Base-by-base conservation (phyloP, 2,113 vertebrate genomes). In the Dendropsophus ebraccatus region DNA sequence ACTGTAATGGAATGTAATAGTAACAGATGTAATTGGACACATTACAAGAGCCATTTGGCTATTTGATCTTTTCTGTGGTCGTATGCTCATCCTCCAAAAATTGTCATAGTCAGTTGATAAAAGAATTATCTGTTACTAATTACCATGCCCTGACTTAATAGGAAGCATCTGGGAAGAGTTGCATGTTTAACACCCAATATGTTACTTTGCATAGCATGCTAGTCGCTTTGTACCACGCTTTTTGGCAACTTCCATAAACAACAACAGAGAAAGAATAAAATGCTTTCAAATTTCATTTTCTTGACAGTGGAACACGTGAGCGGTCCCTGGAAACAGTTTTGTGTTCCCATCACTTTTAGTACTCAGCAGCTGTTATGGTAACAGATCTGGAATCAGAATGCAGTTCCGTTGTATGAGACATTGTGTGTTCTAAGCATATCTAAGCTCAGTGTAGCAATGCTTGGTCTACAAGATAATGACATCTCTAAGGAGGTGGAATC, bases 311-410 rank as follows among this genome's bases (percentile, higher is more conserved):
- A 17, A 23, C 17, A 78, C 23, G 49, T 78, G 49, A 37, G 30
- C 7, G 54, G 21, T 58, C 11, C 52, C 28, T 58, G 54, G 76
- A 37, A 79, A 58, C 14, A 58, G 52, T 37, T 58, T 41, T 23
- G 30, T 79, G 16, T 79, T 19, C 50, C 54, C n/a, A 21, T 58
- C 76, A 79, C 32, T 79, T 35, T 58, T 58, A 77, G 75, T 77
- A 35, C 17, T 32, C 49, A 41, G 21, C 21, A 58, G 49, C 52
- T 79, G 76, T 79, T 79, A 58, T 58, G 32, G 52, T 52, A 79
- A 58, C 76, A 37, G 17, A 79, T 79, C 52, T 41, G n/a, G 37
- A 79, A 58, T 58, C 76, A 41, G n/a, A 79, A 56, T 58, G 52
- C 37, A 54, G 58, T 78, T 78, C 4, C 28, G 37, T 21, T 56